A percentile compares a stretch with the other conserved stretches of the same genome.
These are phyloP conservation scores for Periplaneta americana DNA, from an alignment of 1,140 invertebrate genomes.

Conservation along the genomic window DNA sequence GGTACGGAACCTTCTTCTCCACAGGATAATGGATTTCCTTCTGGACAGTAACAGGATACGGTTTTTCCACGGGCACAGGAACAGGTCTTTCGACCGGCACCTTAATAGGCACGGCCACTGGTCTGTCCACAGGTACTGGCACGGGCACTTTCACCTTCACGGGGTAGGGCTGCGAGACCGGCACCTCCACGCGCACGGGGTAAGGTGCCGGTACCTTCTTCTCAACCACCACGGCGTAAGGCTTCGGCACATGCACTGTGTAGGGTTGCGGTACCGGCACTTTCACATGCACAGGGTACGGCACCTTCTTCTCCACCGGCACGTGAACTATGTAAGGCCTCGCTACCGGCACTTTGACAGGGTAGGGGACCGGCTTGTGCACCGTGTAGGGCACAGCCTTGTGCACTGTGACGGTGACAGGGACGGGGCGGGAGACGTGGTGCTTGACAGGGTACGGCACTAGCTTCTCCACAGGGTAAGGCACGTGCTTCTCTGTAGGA, in stretches of 20 bases:
- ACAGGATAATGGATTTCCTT: constrained; percentile 22
- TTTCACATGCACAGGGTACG: constrained; percentile 46
- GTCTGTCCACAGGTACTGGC: constrained; percentile 6
- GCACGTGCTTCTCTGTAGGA: not conserved
- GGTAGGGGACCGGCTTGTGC: constrained; percentile 34
- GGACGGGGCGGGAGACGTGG: not conserved
- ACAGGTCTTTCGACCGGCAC: not conserved
- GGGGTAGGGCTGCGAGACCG: constrained; percentile 13
- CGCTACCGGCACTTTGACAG: constrained; percentile 63
- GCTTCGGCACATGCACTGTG: constrained; percentile 35
- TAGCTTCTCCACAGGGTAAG: not conserved
- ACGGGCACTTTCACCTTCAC: constrained; percentile 12
- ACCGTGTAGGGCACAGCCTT: constrained; percentile 11
- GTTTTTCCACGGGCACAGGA: not conserved
- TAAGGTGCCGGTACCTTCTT: constrained; percentile 17
- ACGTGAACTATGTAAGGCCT: constrained; percentile 59
- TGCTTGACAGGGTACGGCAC: not conserved
- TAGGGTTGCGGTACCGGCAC: constrained; percentile 72
- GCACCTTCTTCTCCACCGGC: constrained; percentile 49
- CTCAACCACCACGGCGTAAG: constrained; percentile 22
- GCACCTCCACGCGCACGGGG: constrained; percentile 11
- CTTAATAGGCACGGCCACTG: not conserved
- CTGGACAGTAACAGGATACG: constrained; percentile 39
- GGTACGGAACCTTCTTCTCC: constrained; percentile 36
- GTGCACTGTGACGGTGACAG: too few relatives aligned